Conservation (phyloP, 2,113 vertebrate genomes). For the Ranitomeya imitator region DNA sequence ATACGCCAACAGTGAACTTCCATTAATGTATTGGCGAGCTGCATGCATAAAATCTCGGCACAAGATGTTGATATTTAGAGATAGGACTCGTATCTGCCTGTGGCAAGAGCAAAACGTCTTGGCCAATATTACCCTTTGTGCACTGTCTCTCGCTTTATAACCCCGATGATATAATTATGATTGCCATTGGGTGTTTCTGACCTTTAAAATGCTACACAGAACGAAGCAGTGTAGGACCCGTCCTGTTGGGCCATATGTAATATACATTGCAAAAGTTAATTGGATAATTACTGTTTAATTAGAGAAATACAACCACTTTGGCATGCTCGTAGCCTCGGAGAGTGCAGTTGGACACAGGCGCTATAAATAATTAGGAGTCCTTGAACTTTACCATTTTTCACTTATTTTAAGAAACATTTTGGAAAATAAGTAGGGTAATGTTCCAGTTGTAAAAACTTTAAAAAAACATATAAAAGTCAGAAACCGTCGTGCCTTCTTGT, state of each 20-base stretch:
- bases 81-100: neutral
- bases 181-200: constrained; percentile 14
- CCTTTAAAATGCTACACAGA: neutral
- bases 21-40: neutral
- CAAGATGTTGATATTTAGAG: neutral
- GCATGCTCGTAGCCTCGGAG: neutral
- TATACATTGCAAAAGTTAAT: constrained; percentile 5
- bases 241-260: constrained; percentile 18
- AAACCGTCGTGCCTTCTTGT: no score
- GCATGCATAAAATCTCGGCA: neutral
- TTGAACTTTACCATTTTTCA: neutral
- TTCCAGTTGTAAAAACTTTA: neutral
- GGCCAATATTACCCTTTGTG: neutral
- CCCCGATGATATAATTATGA: neutral
- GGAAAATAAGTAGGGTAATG: neutral
- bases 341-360: neutral
- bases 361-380: constrained; percentile 20
- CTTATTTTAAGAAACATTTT: neutral
- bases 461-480: neutral
- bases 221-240: no score
- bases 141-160: neutral
- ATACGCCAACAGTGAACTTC: neutral
- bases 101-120: neutral
- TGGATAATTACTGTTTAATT: constrained; percentile 35
- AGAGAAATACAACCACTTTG: constrained; percentile 25